phyloP scores from a whole-genome alignment of 2,113 vertebrate genomes.

The Paramormyrops kingsleyae region DNA sequence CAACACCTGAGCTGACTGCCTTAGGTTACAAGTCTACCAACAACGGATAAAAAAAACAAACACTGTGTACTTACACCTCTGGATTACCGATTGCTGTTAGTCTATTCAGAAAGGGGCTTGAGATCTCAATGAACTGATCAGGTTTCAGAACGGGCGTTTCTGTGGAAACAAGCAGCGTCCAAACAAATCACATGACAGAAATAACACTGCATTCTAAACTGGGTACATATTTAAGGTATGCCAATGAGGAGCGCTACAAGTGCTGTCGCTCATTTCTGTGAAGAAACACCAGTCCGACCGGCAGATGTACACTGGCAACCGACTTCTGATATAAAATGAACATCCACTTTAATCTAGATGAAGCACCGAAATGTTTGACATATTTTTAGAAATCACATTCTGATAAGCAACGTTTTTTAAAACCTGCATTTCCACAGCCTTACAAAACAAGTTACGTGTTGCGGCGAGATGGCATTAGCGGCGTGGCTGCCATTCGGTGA shows the following conservation, averaged over 20 bases:
- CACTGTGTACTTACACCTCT: slow-evolving; percentile 40
- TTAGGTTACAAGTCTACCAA: not conserved
- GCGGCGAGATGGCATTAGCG: not conserved
- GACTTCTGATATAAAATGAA: not conserved
- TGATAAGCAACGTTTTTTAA: not conserved
- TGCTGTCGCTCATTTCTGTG: not conserved
- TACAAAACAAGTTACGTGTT: not conserved
- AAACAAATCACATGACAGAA: not conserved
- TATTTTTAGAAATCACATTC: not conserved
- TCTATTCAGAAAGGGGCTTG: slow-evolving; percentile 52
- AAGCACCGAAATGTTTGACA: not conserved
- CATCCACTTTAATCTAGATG: not conserved
- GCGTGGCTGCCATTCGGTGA: not conserved
- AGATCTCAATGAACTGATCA: slow-evolving; percentile 52
- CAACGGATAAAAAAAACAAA: not conserved
- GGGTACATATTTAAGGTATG: slow-evolving; percentile 9
- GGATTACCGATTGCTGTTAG: slow-evolving; percentile 21
- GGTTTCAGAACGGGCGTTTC: slow-evolving; percentile 46
- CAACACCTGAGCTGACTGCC: not conserved
- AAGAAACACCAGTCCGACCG: not conserved
- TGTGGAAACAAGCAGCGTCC: slow-evolving; percentile 30
- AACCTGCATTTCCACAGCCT: not conserved
- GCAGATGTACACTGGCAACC: not conserved
- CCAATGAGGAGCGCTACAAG: not conserved
- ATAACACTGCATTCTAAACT: slow-evolving; percentile 15